A percentile compares a stretch with the other conserved stretches of the same genome.
phyloP scores from a whole-genome alignment of 1,140 invertebrate species.

The Leptinotarsa texana region DNA sequence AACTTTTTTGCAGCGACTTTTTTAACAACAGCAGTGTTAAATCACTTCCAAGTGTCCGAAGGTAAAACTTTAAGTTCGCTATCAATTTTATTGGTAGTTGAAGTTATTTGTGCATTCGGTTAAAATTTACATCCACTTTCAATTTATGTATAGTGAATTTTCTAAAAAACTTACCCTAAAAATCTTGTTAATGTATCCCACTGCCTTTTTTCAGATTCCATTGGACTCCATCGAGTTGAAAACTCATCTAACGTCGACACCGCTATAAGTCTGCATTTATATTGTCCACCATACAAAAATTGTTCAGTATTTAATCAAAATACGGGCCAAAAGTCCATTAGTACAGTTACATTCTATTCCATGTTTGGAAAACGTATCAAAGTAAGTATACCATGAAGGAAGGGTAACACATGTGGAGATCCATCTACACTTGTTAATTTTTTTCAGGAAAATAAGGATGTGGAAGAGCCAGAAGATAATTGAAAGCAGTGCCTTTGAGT shows the following conservation, averaged over 20 bases:
- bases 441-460: slow-evolving; percentile 44
- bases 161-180: too few relatives aligned
- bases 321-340: slow-evolving; percentile 74
- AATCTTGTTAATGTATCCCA: too few relatives aligned
- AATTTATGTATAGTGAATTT: too few relatives aligned
- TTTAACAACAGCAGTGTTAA: too few relatives aligned
- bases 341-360: slow-evolving; percentile 89
- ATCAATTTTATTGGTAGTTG: too few relatives aligned
- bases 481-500: slow-evolving; percentile 10
- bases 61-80: too few relatives aligned
- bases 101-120: too few relatives aligned
- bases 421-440: slow-evolving; percentile 7
- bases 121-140: too few relatives aligned
- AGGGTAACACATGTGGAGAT: not conserved
- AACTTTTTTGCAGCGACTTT: too few relatives aligned
- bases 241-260: slow-evolving; percentile 87
- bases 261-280: slow-evolving; percentile 92
- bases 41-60: too few relatives aligned
- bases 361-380: slow-evolving; percentile 73
- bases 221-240: slow-evolving; percentile 95
- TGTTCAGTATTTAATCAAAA: slow-evolving; percentile 91
- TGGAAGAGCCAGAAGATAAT: slow-evolving; percentile 44
- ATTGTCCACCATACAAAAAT: slow-evolving; percentile 89
- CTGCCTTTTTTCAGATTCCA: slow-evolving; percentile 68
- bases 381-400: slow-evolving; percentile 33